phyloP scores from a whole-genome alignment of 92 coral and sea anemone species.

The Galaxea fascicularis region DNA sequence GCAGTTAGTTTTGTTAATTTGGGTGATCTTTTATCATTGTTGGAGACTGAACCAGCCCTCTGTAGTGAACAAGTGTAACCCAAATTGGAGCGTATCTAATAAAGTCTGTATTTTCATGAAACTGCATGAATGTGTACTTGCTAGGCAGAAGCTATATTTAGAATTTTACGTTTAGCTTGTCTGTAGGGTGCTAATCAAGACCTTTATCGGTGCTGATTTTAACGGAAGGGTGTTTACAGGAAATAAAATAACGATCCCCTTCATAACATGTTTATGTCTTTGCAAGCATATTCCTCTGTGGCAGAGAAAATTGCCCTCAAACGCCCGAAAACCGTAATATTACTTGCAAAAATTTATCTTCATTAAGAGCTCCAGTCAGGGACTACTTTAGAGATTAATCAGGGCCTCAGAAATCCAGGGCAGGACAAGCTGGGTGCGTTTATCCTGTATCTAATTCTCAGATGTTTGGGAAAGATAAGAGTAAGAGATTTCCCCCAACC shows the following conservation, averaged over 20 bases:
- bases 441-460: slow-evolving; percentile 45
- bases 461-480: slow-evolving; percentile 49
- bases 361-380: neutral
- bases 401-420: slow-evolving; percentile 17
- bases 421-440: slow-evolving; percentile 8
- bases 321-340: neutral
- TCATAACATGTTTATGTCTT: neutral
- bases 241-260: neutral
- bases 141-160: slow-evolving; percentile 14
- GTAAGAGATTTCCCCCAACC: slow-evolving; percentile 15
- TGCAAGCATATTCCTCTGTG: slow-evolving; percentile 24
- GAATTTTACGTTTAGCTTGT: slow-evolving; percentile 9
- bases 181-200: neutral
- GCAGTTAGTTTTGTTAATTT: neutral
- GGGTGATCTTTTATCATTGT: neutral
- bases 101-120: neutral
- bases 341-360: slow-evolving; percentile 24
- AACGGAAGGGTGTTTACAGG: slow-evolving; percentile 54
- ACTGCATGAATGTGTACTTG: too few relatives aligned
- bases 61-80: neutral
- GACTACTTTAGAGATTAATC: neutral
- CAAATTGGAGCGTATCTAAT: neutral
- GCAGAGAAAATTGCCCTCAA: neutral
- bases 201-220: slow-evolving; percentile 13
- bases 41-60: neutral